Base-by-base conservation (phyloP, 35 echinoderm and acorn worm genomes). In the Ophiothrix spiculata region DNA sequence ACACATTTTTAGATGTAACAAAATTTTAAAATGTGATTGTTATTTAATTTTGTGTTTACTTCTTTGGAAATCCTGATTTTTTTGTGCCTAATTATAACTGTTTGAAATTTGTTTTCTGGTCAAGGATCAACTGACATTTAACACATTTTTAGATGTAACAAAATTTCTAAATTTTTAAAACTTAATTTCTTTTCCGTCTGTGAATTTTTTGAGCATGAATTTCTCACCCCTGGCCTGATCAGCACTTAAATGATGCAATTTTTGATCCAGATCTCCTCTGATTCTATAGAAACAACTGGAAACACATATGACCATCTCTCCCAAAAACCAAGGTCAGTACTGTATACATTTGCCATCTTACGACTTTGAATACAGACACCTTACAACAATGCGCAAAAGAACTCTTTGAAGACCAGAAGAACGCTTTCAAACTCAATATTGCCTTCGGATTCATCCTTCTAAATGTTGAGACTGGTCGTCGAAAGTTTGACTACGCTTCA, bases 91-190 rank as follows among this genome's bases (percentile, higher is more conserved):
- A n/a, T n/a, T n/a, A n/a, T n/a, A n/a, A n/a, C n/a, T n/a, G n/a
- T 85, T 90, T 36, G 12, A 17, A 6, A 45, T 28, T 21, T 81
- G 81, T 15, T 46, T 77, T 31, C 40, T 60, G 56, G 37, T 90
- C 33, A 76, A 38, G 12, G 36, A 83, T 85, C n/a, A 15, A 8
- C 16, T 16, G 25, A 76, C 21, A 15, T 35, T 90, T 31, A 39
- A 33, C 23, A 17, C 31, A 29, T 90, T 90, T 73, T n/a, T n/a
- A n/a, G n/a, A n/a, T n/a, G n/a, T n/a, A n/a, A n/a, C n/a, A n/a
- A n/a, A n/a, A n/a, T n/a, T n/a, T n/a, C n/a, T n/a, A n/a, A n/a
- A n/a, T n/a, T n/a, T n/a, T n/a, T n/a, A n/a, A n/a, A n/a, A n/a
- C n/a, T n/a, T n/a, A n/a, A n/a, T n/a, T n/a, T n/a, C n/a, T n/a